Evolutionary conservation across 2,888 invertebrate genomes (phyloP), one percentile per base, ranked within the genome.

Genomic region (Nemapogon koenigi): DNA sequence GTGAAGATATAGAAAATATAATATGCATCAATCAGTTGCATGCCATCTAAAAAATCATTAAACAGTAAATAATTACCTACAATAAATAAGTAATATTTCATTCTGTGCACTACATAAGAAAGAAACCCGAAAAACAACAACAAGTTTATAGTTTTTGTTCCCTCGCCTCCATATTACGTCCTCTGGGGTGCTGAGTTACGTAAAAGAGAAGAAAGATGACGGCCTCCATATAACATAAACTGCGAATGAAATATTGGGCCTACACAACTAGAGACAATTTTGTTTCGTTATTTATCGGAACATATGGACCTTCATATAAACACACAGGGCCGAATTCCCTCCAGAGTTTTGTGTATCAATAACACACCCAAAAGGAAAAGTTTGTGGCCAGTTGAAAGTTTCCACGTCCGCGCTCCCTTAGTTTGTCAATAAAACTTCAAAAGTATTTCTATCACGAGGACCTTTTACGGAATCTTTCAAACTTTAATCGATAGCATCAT

Each of bases 391-490:
- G 58, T 56, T 40, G 46, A 51, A 69, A 70, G 70, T 71, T 59
- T 57, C 57, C 62, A 57, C 55, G 55, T 48, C 44, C 49, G 51
- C 49, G 57, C 48, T 48, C 49, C 49, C 49, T 48, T 54, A 62
- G 58, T 67, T 65, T 64, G 63, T 68, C 68, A 68, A 69, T 69
- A 71, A 66, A 67, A 69, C 55, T 71, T 60, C 43, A 44, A 53
- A 66, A 67, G 64, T 65, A 64, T 67, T 66, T 58, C 49, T 59
- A n/a, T n/a, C 60, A 59, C 59, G 52, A 62, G 59, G 62, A 62
- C 60, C 55, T n/a, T n/a, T n/a, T n/a, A n/a, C n/a, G n/a, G n/a
- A n/a, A n/a, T n/a, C n/a, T n/a, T n/a, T n/a, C n/a, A n/a, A n/a
- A n/a, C n/a, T n/a, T n/a, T n/a, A n/a, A n/a, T n/a, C n/a, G n/a